Conservation (phyloP, 2,113 vertebrate species). For the Tupaia tana region DNA sequence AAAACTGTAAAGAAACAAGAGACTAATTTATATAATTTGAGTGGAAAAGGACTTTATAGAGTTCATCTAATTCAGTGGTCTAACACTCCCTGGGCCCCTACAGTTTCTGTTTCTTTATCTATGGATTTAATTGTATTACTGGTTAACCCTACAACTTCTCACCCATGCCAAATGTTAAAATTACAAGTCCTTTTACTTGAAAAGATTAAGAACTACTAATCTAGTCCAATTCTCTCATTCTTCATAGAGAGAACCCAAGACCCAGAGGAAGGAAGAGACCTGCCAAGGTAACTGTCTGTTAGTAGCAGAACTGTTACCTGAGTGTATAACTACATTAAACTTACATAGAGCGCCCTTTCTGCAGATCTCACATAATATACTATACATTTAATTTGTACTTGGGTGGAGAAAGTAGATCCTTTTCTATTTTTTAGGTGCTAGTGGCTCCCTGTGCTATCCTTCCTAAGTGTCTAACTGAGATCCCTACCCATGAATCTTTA, state of each 20-base stretch:
- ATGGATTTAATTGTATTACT: conserved; percentile 7
- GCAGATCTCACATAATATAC: background rate
- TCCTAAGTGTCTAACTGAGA: conserved; percentile 42
- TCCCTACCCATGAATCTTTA: conserved; percentile 17
- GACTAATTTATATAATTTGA: conserved; percentile 12
- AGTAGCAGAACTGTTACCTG: background rate
- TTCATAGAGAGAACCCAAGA: background rate
- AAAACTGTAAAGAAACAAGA: background rate
- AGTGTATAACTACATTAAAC: background rate
- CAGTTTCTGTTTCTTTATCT: conserved; percentile 23
- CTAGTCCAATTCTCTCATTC: background rate
- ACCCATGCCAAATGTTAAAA: background rate
- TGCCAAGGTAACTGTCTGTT: background rate
- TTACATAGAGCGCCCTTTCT: background rate
- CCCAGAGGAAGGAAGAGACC: background rate
- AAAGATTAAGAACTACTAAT: conserved; percentile 5
- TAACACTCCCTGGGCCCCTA: background rate
- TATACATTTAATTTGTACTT: background rate
- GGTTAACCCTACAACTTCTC: background rate
- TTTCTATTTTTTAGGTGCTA: conserved; percentile 40
- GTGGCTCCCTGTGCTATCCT: background rate
- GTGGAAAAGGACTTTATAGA: conserved; percentile 15
- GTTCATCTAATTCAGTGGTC: conserved; percentile 15
- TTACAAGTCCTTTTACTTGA: conserved; percentile 25
- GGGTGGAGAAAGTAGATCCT: background rate